A percentile compares a stretch with the other conserved stretches of the same genome.
Evolutionary conservation across 2,888 invertebrate genomes (phyloP).

Genomic region (Antheraea yamamai): DNA sequence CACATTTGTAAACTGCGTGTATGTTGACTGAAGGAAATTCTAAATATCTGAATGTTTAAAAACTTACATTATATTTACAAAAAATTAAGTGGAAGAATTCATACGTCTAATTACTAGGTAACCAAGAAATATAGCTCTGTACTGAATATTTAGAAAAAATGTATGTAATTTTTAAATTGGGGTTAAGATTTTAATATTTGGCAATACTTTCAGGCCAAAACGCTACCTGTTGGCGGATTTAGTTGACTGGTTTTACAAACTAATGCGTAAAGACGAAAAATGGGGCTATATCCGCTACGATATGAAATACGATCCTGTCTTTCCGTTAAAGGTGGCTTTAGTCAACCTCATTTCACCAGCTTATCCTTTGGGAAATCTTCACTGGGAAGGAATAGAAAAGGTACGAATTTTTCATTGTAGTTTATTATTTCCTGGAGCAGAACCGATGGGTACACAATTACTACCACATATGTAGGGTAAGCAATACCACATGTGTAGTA

Average conservation of each 20-base stretch:
- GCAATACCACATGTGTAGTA: neutral
- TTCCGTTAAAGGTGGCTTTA: slow-evolving; percentile 83
- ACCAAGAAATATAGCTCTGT: too few species aligned
- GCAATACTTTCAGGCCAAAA: slow-evolving; percentile 84
- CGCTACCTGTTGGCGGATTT: slow-evolving; percentile 90
- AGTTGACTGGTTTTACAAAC: slow-evolving; percentile 90
- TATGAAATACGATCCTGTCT: slow-evolving; percentile 86
- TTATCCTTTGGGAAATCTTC: slow-evolving; percentile 86
- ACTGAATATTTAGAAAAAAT: too few species aligned
- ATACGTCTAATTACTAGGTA: too few species aligned
- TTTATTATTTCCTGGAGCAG: neutral
- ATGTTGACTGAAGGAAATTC: too few species aligned
- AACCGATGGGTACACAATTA: neutral
- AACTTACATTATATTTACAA: too few species aligned
- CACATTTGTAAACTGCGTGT: too few species aligned
- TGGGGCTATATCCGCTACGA: slow-evolving; percentile 88
- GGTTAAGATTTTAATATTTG: neutral
- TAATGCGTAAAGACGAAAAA: slow-evolving; percentile 86
- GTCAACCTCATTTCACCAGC: slow-evolving; percentile 84
- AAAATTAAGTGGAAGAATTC: too few species aligned
- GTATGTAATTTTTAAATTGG: too few species aligned
- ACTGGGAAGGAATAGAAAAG: slow-evolving; percentile 91
- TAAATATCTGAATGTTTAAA: too few species aligned
- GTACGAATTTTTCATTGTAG: slow-evolving; percentile 61
- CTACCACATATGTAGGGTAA: too few species aligned